Conservation (phyloP, 2,888 invertebrate species). For the Gasteruption jaculator region DNA sequence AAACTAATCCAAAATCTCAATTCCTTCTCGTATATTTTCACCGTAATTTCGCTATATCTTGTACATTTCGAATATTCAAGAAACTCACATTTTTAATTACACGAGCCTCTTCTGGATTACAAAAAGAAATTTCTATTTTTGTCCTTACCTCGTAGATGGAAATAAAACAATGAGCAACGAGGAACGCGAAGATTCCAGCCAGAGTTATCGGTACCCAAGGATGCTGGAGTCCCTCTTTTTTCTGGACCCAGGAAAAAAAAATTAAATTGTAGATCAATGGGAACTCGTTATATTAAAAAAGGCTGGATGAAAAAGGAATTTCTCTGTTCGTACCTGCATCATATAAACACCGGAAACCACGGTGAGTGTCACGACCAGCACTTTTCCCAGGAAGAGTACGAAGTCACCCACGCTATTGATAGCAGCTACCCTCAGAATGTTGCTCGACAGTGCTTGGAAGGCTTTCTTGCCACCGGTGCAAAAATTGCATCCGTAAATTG, state of each 20-base stretch:
- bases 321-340: conserved; percentile 52
- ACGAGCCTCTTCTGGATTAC: too few species aligned
- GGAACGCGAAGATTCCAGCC: conserved; percentile 63
- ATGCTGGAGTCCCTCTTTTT: conserved; percentile 57
- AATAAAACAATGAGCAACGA: conserved; percentile 68
- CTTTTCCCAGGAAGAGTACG: conserved; percentile 65
- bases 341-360: conserved; percentile 60
- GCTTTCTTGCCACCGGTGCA: conserved; percentile 62
- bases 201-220: conserved; percentile 62
- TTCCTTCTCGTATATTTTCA: too few species aligned
- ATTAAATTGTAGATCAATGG: conserved; percentile 1
- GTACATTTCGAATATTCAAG: too few species aligned
- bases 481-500: conserved; percentile 64
- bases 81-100: too few species aligned
- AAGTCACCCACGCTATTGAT: conserved; percentile 75
- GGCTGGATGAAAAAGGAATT: conserved; percentile 1
- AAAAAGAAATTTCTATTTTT: conserved; percentile 4
- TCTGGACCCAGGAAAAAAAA: conserved; percentile 46
- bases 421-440: conserved; percentile 63
- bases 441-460: conserved; percentile 59
- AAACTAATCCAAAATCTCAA: too few species aligned
- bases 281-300: conserved; percentile 8
- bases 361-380: conserved; percentile 61
- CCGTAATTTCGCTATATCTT: too few species aligned
- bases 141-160: conserved; percentile 67